Evolutionary conservation across 2,797 vertebrate species (phyloP).

Genomic region (Bovichtus diacanthus): DNA sequence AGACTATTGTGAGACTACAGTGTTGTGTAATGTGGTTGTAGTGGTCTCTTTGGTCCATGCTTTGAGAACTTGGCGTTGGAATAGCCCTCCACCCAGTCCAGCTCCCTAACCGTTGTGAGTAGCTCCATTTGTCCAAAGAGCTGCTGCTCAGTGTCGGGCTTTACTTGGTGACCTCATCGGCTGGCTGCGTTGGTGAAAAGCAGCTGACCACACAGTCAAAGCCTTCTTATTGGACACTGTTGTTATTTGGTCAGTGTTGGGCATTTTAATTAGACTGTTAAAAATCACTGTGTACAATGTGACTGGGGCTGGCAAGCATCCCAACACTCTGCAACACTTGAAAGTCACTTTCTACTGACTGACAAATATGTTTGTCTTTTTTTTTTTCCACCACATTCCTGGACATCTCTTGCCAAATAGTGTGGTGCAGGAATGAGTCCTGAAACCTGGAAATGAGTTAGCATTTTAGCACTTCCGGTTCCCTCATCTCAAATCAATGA

Average conservation of each 20-base stretch:
- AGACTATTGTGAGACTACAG: conserved; percentile 13
- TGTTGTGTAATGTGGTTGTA: conserved; percentile 45
- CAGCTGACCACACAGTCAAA: conserved; percentile 31
- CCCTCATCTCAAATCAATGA: no score
- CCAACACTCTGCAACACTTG: background rate
- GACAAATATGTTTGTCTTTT: background rate
- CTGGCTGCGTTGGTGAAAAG: conserved; percentile 23
- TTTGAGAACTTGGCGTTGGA: conserved; percentile 45
- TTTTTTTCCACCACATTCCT: background rate
- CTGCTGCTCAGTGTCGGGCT: conserved; percentile 37
- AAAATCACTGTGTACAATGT: background rate
- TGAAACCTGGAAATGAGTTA: no score
- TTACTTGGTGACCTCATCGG: conserved; percentile 48
- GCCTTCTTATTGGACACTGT: conserved; percentile 15
- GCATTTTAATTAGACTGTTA: conserved; percentile 1
- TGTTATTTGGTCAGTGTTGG: conserved; percentile 29
- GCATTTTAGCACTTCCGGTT: no score
- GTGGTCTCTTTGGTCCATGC: conserved; percentile 48
- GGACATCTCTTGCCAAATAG: background rate
- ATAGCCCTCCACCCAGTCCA: conserved; percentile 45
- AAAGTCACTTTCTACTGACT: background rate
- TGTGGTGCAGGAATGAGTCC: no score
- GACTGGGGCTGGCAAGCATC: background rate
- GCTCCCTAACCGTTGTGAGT: conserved; percentile 25
- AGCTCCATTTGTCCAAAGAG: conserved; percentile 35